Evolutionary conservation across 2,113 vertebrate species (phyloP).

Genomic region (Pipa parva): DNA sequence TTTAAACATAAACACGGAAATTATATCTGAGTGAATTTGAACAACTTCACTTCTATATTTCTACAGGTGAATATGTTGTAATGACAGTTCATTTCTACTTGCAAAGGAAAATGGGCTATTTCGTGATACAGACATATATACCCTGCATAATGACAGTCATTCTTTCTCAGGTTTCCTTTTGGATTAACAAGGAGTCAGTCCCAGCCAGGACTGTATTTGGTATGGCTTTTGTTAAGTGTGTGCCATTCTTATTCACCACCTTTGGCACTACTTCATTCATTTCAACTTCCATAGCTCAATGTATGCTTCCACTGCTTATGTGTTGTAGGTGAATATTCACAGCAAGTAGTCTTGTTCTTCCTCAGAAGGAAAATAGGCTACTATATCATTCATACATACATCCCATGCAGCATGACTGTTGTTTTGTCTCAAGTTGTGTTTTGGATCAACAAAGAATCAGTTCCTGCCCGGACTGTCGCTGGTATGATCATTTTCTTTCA

Average conservation of each 20-base stretch:
- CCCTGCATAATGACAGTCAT: constrained; percentile 99
- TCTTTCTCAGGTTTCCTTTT: constrained; percentile 99
- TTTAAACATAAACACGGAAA: no score
- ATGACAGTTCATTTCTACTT: constrained; percentile 97
- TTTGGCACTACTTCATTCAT: background rate
- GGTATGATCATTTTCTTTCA: constrained; percentile 60
- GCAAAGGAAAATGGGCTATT: constrained; percentile 98
- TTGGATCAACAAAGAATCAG: constrained; percentile 99
- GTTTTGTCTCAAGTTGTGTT: constrained; percentile 99
- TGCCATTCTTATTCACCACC: background rate
- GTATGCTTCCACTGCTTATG: constrained; percentile 19
- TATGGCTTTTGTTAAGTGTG: constrained; percentile 49
- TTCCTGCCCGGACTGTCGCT: constrained; percentile 95
- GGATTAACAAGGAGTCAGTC: constrained; percentile 99
- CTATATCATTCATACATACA: constrained; percentile 99
- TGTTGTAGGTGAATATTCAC: constrained; percentile 91
- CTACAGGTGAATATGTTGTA: constrained; percentile 93
- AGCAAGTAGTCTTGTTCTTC: constrained; percentile 96
- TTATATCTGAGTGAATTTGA: no score
- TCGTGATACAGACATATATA: constrained; percentile 98
- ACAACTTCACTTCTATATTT: constrained; percentile 22
- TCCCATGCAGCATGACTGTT: constrained; percentile 98
- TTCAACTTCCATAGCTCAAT: constrained; percentile 3
- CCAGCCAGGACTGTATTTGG: constrained; percentile 96
- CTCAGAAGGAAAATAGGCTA: constrained; percentile 97